Conservation (phyloP, 2,797 vertebrate genomes). For the Anolis apletophallus region DNA sequence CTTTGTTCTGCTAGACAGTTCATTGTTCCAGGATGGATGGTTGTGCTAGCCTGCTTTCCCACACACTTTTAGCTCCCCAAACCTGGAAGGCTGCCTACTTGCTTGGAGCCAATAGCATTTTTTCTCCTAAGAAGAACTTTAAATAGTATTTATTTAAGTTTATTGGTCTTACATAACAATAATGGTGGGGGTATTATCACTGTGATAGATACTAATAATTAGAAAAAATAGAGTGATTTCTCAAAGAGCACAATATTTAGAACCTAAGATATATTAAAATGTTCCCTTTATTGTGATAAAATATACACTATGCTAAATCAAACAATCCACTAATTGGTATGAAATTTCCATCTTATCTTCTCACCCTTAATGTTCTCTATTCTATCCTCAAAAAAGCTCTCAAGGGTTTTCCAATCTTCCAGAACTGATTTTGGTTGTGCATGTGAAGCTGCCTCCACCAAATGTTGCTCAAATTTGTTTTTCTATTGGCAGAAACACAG, state of each 20-base stretch:
- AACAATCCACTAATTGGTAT: background rate
- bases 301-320: background rate
- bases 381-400: background rate
- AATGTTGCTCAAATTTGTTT: background rate
- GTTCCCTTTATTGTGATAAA: background rate
- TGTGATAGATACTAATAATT: background rate
- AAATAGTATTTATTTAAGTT: background rate
- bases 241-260: background rate
- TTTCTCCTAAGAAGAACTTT: background rate
- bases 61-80: too few species aligned
- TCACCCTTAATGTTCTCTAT: background rate
- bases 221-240: background rate
- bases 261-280: background rate
- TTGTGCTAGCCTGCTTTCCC: too few species aligned
- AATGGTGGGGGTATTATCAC: background rate
- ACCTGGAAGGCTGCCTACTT: too few species aligned
- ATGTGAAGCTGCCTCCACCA: background rate
- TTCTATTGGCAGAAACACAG: background rate
- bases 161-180: background rate
- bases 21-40: too few species aligned
- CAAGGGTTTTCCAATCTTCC: background rate
- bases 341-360: background rate
- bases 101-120: too few species aligned
- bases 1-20: too few species aligned
- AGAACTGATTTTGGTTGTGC: background rate